Base-by-base conservation (phyloP, 1,140 invertebrate species). In the Pentalonia nigronervosa region DNA sequence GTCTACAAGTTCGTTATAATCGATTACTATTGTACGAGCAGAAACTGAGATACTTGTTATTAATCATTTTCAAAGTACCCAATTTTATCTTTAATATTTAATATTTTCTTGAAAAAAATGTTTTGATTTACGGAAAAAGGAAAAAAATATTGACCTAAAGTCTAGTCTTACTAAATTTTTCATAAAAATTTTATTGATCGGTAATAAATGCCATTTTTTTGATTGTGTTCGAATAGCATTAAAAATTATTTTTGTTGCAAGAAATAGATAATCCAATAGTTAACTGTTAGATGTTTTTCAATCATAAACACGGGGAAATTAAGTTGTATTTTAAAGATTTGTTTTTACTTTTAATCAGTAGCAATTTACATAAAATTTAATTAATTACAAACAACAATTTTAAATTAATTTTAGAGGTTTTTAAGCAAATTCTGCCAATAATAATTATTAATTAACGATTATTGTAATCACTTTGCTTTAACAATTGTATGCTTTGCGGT, bases 321-420 rank as follows among this genome's bases (percentile, higher is more conserved):
- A 67, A 67, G n/a, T 67, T 67, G 30, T 67, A 67, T 67, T 67
- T 60, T n/a, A n/a, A n/a, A 14, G 30, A n/a, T 14, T 76, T 76
- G 60, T 76, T 76, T 30, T 76, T n/a, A 76, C n/a, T n/a, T 67
- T 67, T 76, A 76, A 76, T 17, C 60, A 14, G 4, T 76, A 76
- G 0, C n/a, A 76, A 76, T 76, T n/a, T 76, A n/a, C 30, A 76
- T 20, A 76, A n/a, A n/a, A 17, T 4, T 53, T 67, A n/a, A 67
- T 67, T 17, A n/a, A 67, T n/a, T n/a, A 30, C 56, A 30, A 60
- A 60, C 1, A 25, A 60, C 9, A 30, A 14, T 67, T 67, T 67
- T 6, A n/a, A 76, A 76, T 76, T n/a, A 76, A 76, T 76, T n/a
- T n/a, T 76, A n/a, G 60, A 76, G 60, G n/a, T 76, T 76, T 76